phyloP scores from a whole-genome alignment of 2,888 invertebrate species.

The Opisthograptis luteolata region DNA sequence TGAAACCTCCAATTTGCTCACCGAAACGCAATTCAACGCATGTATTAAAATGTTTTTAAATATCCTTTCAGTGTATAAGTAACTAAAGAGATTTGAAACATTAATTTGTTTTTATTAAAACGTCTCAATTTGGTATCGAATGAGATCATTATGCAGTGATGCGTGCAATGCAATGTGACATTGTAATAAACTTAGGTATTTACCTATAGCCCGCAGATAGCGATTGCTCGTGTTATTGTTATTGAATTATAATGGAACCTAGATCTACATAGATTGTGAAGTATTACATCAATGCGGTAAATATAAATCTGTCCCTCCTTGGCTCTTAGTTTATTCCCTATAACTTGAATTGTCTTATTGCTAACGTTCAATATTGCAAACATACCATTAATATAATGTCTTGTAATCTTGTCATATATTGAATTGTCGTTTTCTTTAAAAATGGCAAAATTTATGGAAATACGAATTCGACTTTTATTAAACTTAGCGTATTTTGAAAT shows the following conservation, averaged over 20 bases:
- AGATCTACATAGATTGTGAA: conserved; percentile 14
- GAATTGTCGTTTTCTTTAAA: too few relatives aligned
- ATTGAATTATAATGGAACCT: conserved; percentile 20
- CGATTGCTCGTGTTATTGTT: conserved; percentile 46
- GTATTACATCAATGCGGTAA: conserved; percentile 7
- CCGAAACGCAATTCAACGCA: too few relatives aligned
- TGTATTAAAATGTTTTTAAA: too few relatives aligned
- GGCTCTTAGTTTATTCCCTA: background rate
- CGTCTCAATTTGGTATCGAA: conserved; percentile 43
- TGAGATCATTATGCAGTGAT: conserved; percentile 58
- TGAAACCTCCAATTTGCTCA: too few relatives aligned
- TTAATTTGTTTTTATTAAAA: too few relatives aligned
- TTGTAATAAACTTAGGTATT: conserved; percentile 51
- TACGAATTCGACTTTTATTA: too few relatives aligned
- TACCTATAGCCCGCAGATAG: conserved; percentile 54
- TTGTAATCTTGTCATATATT: too few relatives aligned
- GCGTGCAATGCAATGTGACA: conserved; percentile 66
- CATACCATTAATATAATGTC: too few relatives aligned
- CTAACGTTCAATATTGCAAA: conserved; percentile 4
- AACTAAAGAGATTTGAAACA: too few relatives aligned
- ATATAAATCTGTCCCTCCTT: background rate
- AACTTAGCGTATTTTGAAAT: too few relatives aligned
- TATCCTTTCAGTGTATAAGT: too few relatives aligned
- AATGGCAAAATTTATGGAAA: too few relatives aligned
- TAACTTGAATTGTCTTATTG: background rate